These are phyloP conservation scores for Amiota communis DNA, from an alignment of 2,888 invertebrate species.

Conservation along the genomic window DNA sequence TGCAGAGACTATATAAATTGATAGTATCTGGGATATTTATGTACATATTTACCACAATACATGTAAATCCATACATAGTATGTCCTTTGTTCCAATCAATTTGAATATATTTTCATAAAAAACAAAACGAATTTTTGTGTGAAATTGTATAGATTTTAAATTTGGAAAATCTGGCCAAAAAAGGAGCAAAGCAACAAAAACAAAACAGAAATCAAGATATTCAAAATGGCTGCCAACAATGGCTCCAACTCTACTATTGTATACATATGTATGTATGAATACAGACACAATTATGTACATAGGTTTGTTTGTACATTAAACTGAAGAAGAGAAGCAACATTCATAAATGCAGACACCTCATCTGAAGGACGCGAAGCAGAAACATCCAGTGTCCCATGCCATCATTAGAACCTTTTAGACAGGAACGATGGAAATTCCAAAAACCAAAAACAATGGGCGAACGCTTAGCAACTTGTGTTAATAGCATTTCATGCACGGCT, in stretches of 20 bases:
- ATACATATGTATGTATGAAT: slow-evolving; percentile 19
- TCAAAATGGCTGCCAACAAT: slow-evolving; percentile 68
- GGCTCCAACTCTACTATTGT: not conserved
- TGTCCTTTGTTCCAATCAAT: not conserved
- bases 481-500: slow-evolving; percentile 63
- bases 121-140: too few relatives aligned
- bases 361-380: slow-evolving; percentile 13
- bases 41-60: too few relatives aligned
- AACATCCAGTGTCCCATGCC: slow-evolving; percentile 11
- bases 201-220: slow-evolving; percentile 55
- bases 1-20: too few relatives aligned
- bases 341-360: slow-evolving; percentile 12
- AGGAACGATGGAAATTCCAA: slow-evolving; percentile 17
- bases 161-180: not conserved
- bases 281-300: not conserved
- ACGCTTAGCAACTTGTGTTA: slow-evolving; percentile 51
- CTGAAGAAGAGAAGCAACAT: slow-evolving; percentile 7
- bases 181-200: slow-evolving; percentile 8
- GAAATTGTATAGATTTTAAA: too few relatives aligned
- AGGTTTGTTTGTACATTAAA: slow-evolving; percentile 9
- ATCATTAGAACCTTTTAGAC: slow-evolving; percentile 2
- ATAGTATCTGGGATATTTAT: too few relatives aligned
- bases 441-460: slow-evolving; percentile 52
- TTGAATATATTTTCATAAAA: too few relatives aligned
- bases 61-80: not conserved